Base-by-base conservation (phyloP, 2,113 vertebrate species). In the Otocyon megalotis region DNA sequence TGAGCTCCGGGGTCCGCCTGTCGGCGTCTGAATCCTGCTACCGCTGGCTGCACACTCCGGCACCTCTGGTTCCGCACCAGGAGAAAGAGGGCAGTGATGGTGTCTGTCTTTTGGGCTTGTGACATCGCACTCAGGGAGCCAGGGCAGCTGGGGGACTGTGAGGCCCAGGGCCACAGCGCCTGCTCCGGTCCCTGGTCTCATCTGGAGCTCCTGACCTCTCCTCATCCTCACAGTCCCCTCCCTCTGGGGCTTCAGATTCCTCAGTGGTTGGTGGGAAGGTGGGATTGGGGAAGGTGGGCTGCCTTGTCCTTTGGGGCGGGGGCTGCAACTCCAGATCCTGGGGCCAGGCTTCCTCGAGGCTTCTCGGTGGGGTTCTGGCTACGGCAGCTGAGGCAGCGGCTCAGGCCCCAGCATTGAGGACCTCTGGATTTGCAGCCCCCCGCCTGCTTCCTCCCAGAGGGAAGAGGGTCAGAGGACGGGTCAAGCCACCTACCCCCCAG, bases 1-100 rank as follows among this genome's bases (percentile, higher is more conserved):
- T 35, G 24, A 17, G 24, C 81, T 17, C 37, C 1, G 24, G 63
- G 10, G 15, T 28, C 22, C 0, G 0, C 24, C 35, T 11, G 35
- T 32, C 50, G 5, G 72, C 0, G 0, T 74, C 74, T 6, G 0
- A 48, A 37, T 85, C 54, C 30, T 9, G 72, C 63, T 24, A 14
- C 19, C 54, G 7, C 62, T 48, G 88, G 54, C 62, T 53, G 20
- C 54, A 71, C 11, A 43, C 24, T 48, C 63, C 10, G n/a, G 56
- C 0, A 22, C 19, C 37, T 83, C 37, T 48, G 60, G 0, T 37
- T 96, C 53, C 53, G 60, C 53, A 77, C 53, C 32, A 22, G 69
- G 43, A 35, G 60, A 17, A 19, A 80, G 48, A 19, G 8, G 12
- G 43, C 2, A 3, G 5, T 35, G 72, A 54, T 10, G 63, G 43